Evolutionary conservation across 1,140 invertebrate species (phyloP), one percentile per base, ranked within the genome.

Genomic region (Thaumatotibia leucotreta): DNA sequence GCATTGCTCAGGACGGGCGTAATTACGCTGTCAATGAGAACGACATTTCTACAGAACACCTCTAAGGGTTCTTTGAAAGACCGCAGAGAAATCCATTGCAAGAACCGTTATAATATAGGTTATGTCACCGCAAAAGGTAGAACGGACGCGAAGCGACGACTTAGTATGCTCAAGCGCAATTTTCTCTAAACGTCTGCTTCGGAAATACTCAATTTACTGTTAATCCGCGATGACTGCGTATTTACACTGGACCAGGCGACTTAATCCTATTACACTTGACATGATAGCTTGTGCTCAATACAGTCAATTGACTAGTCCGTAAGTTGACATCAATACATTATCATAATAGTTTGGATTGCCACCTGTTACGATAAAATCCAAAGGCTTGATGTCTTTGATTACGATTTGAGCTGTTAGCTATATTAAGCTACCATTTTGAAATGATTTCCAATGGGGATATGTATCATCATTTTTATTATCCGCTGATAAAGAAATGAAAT

Each of bases 91-190:
- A 75, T 76, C 76, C 71, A 71, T 76, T 63, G 32, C 39, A 61
- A 62, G 32, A 61, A 70, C 75, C 73, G 75, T 79, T 79, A 73
- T 70, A 73, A 75, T 74, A 79, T 75, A 50, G 69, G 73, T 79
- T 73, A 77, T 79, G 73, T 76, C 73, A 70, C 72, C 77, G 67
- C 70, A 79, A 69, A 79, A 74, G 75, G 77, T 63, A 64, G 62
- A 63, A 69, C 75, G 71, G 73, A 79, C 69, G 70, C 45, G 49
- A 61, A 66, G 39, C 39, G 17, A 17, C 20, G 66, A 49, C 33
- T 54, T 31, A 32, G 24, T 22, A 32, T 29, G 20, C n/a, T 11
- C 14, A 67, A 64, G 63, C 50, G 63, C 63, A 69, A 73, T 73
- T 73, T 69, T 67, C 71, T 27, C 11, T 17, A 67, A 65, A 69